Evolutionary conservation across 2,113 vertebrate genomes (phyloP), one percentile per base, ranked within the genome.

Genomic region (Zosterops lateralis): DNA sequence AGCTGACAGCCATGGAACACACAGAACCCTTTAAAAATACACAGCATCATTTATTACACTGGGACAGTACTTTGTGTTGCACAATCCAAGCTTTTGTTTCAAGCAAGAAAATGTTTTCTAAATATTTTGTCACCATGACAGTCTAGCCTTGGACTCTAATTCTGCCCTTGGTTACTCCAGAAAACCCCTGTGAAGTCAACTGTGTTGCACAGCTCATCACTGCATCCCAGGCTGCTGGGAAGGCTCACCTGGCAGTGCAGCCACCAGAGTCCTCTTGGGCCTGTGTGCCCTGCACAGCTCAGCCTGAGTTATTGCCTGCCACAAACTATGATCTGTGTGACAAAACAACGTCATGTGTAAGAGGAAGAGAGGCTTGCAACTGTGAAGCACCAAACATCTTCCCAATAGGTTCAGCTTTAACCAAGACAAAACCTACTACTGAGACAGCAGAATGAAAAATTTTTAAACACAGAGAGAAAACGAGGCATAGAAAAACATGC

Each of bases 81-180:
- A 97, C 91, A 96, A 96, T 92, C 91, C 68, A 95, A 90, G 81
- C 94, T 92, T 97, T 96, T 96, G 91, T 96, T 92, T 95, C 91
- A 85, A 66, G 78, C 74, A 86, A 96, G 91, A 96, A 97, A 95
- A 90, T 95, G 84, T 97, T 96, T 95, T 92, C 93, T 90, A 96
- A 97, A 97, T 95, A 95, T 96, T 97, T 95, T 95, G 95, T 96
- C 96, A 97, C 91, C 95, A 97, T 95, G 94, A 97, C 94, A 97
- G 89, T 95, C 75, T 26, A 94, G 77, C 67, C 86, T 91, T 86
- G 87, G 82, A 92, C 94, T 95, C 8, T 1, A 45, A 81, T 95
- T 88, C 87, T 90, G 72, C 60, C 78, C 82, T 85, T 40, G 91
- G 48, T 96, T 86, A 66, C 87, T 94, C 72, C 48, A 86, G n/a